Conservation (phyloP, 64 coral and sea anemone species). For the Montipora sp. region DNA sequence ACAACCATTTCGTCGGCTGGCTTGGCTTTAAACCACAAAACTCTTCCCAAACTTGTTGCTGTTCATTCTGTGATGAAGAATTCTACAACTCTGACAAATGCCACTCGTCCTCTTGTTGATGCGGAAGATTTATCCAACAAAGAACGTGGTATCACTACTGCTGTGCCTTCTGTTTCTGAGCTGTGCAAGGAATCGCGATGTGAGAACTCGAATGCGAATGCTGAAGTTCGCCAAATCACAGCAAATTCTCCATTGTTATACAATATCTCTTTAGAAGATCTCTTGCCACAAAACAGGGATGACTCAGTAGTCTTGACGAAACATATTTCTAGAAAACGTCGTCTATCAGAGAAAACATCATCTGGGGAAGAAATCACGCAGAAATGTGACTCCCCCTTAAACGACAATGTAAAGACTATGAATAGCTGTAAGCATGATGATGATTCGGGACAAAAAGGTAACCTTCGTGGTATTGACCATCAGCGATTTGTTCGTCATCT, state of each 20-base stretch:
- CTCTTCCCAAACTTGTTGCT: slow-evolving; percentile 50
- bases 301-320: background rate
- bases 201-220: background rate
- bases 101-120: background rate
- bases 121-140: too few species aligned
- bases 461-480: background rate
- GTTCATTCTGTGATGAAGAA: slow-evolving; percentile 37
- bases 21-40: slow-evolving; percentile 30
- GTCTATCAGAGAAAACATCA: background rate
- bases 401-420: background rate
- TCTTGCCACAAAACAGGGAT: background rate
- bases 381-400: background rate
- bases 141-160: too few species aligned
- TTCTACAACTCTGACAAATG: background rate
- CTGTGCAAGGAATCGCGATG: background rate
- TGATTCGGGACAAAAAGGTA: background rate
- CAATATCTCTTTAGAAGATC: background rate
- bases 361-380: background rate
- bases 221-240: background rate
- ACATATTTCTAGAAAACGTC: background rate
- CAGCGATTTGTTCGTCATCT: background rate
- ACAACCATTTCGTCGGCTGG: slow-evolving; percentile 8
- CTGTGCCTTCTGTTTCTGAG: background rate
- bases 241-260: background rate
- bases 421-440: background rate